phyloP scores from a whole-genome alignment of 1,140 invertebrate species.

The Atta colombica region DNA sequence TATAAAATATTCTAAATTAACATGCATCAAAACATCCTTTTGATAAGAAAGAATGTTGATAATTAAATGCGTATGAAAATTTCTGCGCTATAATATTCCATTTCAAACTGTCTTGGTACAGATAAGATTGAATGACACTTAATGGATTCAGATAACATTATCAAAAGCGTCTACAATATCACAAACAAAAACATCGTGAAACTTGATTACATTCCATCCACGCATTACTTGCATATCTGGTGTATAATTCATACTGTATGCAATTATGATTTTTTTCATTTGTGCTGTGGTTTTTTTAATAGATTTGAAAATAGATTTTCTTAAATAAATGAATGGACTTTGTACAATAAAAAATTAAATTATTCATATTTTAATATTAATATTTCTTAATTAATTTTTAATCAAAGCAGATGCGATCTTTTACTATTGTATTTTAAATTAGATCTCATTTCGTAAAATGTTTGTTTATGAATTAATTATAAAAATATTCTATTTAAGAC shows the following conservation, averaged over 20 bases:
- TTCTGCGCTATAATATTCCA: background rate
- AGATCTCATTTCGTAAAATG: background rate
- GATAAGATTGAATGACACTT: conserved; percentile 55
- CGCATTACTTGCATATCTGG: conserved; percentile 11
- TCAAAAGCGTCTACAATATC: conserved; percentile 40
- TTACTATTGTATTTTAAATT: background rate
- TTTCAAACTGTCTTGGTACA: conserved; percentile 22
- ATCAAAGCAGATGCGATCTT: background rate
- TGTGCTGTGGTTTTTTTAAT: background rate
- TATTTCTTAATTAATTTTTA: conserved; percentile 19
- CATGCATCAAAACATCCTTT: background rate
- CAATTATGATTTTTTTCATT: background rate
- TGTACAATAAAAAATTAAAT: conserved; percentile 13
- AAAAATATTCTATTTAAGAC: background rate
- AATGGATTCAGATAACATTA: conserved; percentile 61
- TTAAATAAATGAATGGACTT: background rate
- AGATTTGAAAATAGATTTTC: background rate
- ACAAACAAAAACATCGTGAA: conserved; percentile 57
- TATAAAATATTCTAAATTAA: conserved; percentile 14
- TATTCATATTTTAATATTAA: background rate
- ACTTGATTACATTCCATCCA: conserved; percentile 48
- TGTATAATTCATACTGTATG: conserved; percentile 12
- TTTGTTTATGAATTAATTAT: background rate
- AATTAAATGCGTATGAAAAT: background rate
- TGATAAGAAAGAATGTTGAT: background rate